phyloP scores from a whole-genome alignment of 2,888 invertebrate species.

The Theretra japonica region DNA sequence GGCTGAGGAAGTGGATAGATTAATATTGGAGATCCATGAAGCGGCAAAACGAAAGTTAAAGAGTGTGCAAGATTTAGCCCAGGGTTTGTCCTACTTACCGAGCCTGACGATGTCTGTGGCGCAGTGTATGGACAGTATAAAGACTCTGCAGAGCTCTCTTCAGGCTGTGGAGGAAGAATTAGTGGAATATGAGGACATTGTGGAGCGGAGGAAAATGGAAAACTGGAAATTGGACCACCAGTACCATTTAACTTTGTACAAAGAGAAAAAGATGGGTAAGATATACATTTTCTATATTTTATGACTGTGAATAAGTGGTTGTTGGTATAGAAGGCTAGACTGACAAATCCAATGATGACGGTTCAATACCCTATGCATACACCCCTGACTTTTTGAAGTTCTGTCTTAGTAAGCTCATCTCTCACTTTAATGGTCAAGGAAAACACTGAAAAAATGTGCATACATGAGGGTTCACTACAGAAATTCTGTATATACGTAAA shows the following conservation, averaged over 20 bases:
- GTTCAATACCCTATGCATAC: no score
- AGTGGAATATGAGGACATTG: conserved; percentile 87
- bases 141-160: conserved; percentile 83
- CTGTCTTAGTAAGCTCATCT: no score
- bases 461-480: no score
- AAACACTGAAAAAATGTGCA: no score
- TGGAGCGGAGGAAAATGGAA: conserved; percentile 88
- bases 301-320: not conserved
- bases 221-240: conserved; percentile 89
- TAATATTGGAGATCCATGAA: conserved; percentile 69
- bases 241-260: conserved; percentile 88
- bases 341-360: no score
- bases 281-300: conserved; percentile 10
- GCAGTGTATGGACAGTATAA: conserved; percentile 80
- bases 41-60: conserved; percentile 61
- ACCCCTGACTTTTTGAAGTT: no score
- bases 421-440: no score
- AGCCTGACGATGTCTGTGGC: conserved; percentile 74
- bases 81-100: conserved; percentile 69
- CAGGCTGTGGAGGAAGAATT: conserved; percentile 87
- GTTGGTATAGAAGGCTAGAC: no score
- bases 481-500: no score
- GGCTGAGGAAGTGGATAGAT: conserved; percentile 81
- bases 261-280: conserved; percentile 89
- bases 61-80: conserved; percentile 68